Conservation (phyloP, 2,113 vertebrate species). For the Sorex fumeus region DNA sequence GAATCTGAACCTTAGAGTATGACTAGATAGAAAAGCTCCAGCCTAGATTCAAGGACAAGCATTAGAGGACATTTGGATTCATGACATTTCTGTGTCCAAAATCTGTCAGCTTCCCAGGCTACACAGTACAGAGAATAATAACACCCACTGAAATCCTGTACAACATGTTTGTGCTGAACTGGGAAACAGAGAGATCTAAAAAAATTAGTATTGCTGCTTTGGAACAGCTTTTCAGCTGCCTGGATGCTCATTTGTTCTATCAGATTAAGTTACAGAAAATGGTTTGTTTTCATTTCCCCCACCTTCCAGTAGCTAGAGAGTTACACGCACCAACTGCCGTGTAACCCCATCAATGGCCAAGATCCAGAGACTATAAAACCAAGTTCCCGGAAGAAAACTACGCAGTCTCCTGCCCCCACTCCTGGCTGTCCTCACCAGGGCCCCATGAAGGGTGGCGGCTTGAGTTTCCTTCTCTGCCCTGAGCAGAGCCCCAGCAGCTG, state of each 20-base stretch:
- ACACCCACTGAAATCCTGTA: not conserved
- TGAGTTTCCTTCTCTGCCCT: too few relatives aligned
- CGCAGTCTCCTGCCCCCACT: too few relatives aligned
- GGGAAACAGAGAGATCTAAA: not conserved
- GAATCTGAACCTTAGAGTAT: slow-evolving; percentile 1
- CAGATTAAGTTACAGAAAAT: not conserved
- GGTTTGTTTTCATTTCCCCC: not conserved
- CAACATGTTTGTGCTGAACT: not conserved
- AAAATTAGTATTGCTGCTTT: not conserved
- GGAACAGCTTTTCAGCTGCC: not conserved
- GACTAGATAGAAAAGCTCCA: not conserved
- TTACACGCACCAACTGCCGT: too few relatives aligned
- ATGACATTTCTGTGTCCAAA: not conserved
- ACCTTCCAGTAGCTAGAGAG: too few relatives aligned
- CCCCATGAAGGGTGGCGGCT: too few relatives aligned
- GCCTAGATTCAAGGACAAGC: not conserved
- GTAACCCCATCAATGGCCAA: too few relatives aligned
- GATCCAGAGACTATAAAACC: too few relatives aligned
- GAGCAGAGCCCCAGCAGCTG: too few relatives aligned
- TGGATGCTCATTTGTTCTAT: not conserved
- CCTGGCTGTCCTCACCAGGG: too few relatives aligned
- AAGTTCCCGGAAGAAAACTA: too few relatives aligned
- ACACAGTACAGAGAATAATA: not conserved
- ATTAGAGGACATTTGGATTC: not conserved
- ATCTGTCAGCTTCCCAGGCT: not conserved